A percentile compares a stretch with the other conserved stretches of the same genome.
phyloP scores from a whole-genome alignment of 2,888 invertebrate species.

The Macrophya alboannulata region DNA sequence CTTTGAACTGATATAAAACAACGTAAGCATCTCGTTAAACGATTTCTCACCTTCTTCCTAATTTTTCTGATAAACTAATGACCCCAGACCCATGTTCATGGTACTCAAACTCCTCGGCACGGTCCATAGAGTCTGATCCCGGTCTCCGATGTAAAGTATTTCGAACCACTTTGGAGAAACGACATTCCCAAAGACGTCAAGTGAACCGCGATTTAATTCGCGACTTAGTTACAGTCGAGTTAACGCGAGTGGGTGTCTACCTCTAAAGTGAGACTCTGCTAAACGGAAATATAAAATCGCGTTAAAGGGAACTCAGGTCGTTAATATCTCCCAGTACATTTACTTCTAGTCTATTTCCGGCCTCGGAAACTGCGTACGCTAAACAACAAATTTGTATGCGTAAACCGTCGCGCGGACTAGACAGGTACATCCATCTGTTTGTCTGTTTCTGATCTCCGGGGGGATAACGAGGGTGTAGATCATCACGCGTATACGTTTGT shows the following conservation, averaged over 20 bases:
- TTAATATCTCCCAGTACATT: constrained; percentile 75
- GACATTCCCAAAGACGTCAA: background rate
- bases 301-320: constrained; percentile 68
- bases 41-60: background rate
- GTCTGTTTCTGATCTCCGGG: background rate
- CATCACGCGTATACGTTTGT: too few species aligned
- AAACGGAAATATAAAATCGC: constrained; percentile 70
- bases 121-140: background rate
- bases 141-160: background rate
- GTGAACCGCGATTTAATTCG: constrained; percentile 32
- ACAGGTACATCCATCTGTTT: constrained; percentile 28
- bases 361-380: constrained; percentile 30
- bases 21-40: background rate
- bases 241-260: background rate
- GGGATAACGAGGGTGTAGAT: background rate
- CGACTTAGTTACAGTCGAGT: constrained; percentile 27
- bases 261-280: constrained; percentile 36
- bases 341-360: constrained; percentile 66
- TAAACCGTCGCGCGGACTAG: background rate
- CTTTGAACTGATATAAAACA: background rate
- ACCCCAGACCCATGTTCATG: background rate
- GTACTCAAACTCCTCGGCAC: constrained; percentile 22
- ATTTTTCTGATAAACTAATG: background rate
- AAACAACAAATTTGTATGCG: constrained; percentile 51
- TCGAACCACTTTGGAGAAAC: background rate